Percentiles rank a stretch among this genome's conserved stretches.
Conservation (phyloP, 1,140 invertebrate genomes). For the Diorhabda sublineata region DNA sequence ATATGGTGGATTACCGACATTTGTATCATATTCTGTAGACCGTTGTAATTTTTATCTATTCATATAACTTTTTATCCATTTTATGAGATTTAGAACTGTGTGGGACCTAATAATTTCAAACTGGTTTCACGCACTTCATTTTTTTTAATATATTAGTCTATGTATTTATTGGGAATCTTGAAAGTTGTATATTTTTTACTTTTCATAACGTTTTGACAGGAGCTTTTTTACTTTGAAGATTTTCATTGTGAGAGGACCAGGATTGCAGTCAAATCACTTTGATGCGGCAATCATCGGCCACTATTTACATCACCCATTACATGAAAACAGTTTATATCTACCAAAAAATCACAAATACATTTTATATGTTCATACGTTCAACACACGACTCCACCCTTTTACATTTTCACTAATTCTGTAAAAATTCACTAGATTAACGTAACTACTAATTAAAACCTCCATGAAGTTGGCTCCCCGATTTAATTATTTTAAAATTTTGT, state of each 20-base stretch:
- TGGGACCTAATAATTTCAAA: constrained; percentile 35
- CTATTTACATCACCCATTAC: not conserved
- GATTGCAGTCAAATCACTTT: constrained; percentile 25
- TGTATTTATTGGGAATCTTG: constrained; percentile 46
- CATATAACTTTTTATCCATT: constrained; percentile 43
- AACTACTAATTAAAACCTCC: too few species aligned
- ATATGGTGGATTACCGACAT: constrained; percentile 32
- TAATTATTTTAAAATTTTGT: too few species aligned
- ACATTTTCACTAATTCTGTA: too few species aligned
- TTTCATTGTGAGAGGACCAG: constrained; percentile 32
- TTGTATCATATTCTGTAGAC: constrained; percentile 45
- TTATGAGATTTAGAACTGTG: constrained; percentile 43
- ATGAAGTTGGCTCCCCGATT: too few species aligned
- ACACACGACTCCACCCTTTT: too few species aligned
- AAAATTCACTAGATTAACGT: too few species aligned
- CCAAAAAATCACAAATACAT: too few species aligned
- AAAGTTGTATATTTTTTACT: constrained; percentile 47
- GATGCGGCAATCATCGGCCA: constrained; percentile 21
- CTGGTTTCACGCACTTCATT: constrained; percentile 38
- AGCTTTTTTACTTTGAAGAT: constrained; percentile 41
- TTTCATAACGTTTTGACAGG: constrained; percentile 44
- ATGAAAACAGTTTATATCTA: too few species aligned
- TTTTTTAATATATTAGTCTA: constrained; percentile 43
- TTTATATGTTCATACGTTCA: too few species aligned
- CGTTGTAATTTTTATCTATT: constrained; percentile 43